Base-by-base conservation (phyloP, 1,140 invertebrate genomes). In the Drosophila mayri region DNA sequence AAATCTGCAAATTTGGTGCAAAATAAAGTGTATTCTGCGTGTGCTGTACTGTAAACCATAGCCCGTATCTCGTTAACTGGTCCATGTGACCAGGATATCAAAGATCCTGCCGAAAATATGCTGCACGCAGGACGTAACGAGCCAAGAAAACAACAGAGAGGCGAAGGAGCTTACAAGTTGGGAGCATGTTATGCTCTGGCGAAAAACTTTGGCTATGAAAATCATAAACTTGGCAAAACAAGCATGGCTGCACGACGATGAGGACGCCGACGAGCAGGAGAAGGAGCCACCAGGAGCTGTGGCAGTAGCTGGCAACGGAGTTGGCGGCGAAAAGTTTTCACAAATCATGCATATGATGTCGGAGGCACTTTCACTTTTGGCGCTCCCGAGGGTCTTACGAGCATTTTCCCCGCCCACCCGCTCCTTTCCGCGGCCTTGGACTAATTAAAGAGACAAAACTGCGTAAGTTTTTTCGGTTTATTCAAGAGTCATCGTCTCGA, bases 271-370 rank as follows among this genome's bases (percentile, higher is more conserved):
- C 9, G 11, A 54, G 32, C 30, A 22, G 50, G 50, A 54, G 50
- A n/a, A 41, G 55, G 7, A 52, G 47, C 11, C 7, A 59, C 35
- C 61, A 44, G 40, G 41, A 43, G 37, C 20, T 32, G 30, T 8
- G 9, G 30, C 30, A 32, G 8, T 9, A 49, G 44, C 10, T 55
- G 35, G 20, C 35, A 20, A n/a, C 10, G 43, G 38, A 62, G 58
- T 40, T 72, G 72, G 75, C 70, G 73, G 81, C 68, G 63, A 62
- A 81, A 90, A 90, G 74, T 90, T 84, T 90, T 59, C 75, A 85
- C 86, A 90, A 90, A 90, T 90, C 85, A 90, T 90, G 85, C 85
- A 90, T 88, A 90, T 90, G 81, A 90, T 90, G 81, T 77, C 64
- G 73, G 28, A 60, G 73, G 57, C 73, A 88, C 77, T 82, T 68